Evolutionary conservation across 2,113 vertebrate genomes (phyloP).

Genomic region (Otus sunia): DNA sequence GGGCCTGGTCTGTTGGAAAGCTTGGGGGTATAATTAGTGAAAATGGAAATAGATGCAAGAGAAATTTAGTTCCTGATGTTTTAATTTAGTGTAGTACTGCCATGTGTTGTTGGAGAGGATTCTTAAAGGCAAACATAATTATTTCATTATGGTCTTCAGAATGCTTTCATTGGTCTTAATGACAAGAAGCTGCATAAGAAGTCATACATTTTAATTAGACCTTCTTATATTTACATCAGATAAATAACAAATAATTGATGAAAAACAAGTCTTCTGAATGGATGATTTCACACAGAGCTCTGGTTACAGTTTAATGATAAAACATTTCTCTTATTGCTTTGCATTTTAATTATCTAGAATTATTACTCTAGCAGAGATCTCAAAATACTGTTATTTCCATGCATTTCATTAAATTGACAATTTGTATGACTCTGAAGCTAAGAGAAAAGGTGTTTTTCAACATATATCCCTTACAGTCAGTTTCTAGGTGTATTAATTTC

Average conservation of each 20-base stretch:
- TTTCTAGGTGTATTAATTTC: constrained; percentile 21
- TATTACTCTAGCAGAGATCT: constrained; percentile 1
- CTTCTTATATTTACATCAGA: constrained; percentile 77
- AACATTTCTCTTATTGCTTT: constrained; percentile 69
- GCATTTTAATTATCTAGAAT: constrained; percentile 73
- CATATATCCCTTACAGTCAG: neutral
- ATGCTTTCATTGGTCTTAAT: constrained; percentile 78
- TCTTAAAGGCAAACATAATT: constrained; percentile 83
- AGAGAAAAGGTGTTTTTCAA: neutral
- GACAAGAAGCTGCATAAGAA: constrained; percentile 72
- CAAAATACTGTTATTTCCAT: constrained; percentile 34
- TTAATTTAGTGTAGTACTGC: constrained; percentile 80
- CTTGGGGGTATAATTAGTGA: constrained; percentile 87
- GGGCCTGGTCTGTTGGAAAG: constrained; percentile 80
- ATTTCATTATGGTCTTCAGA: constrained; percentile 81
- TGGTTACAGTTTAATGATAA: constrained; percentile 76
- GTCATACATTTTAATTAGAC: constrained; percentile 79
- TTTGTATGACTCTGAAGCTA: constrained; percentile 1
- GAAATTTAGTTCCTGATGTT: constrained; percentile 82
- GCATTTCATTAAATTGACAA: constrained; percentile 11
- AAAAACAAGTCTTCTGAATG: constrained; percentile 75
- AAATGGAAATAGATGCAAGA: constrained; percentile 80
- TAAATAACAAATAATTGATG: constrained; percentile 82
- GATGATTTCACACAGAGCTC: constrained; percentile 68
- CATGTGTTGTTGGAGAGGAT: constrained; percentile 77